Percentiles rank a stretch among this genome's conserved stretches.
Evolutionary conservation across 2,113 vertebrate genomes (phyloP).

Genomic region (Callionymus lyra): DNA sequence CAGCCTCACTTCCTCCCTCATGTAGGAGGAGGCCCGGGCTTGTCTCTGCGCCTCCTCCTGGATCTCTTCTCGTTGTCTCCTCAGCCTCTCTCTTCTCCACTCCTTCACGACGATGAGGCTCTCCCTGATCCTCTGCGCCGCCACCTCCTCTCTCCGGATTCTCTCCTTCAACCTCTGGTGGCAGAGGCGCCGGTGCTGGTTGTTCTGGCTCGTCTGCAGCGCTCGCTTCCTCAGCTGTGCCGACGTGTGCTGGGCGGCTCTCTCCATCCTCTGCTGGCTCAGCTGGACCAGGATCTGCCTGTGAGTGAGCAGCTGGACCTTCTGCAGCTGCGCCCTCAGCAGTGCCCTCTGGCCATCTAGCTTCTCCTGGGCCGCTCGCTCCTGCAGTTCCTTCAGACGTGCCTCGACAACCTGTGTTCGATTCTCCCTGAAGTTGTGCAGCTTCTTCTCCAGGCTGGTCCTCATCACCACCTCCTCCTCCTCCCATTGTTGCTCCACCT

Average conservation of each 20-base stretch:
- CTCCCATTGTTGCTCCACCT: constrained; percentile 54
- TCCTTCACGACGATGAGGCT: constrained; percentile 56
- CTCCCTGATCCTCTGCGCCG: constrained; percentile 31
- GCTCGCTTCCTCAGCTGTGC: constrained; percentile 21
- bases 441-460: constrained; percentile 51
- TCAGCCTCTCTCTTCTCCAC: constrained; percentile 49
- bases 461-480: constrained; percentile 48
- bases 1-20: constrained; percentile 58
- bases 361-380: constrained; percentile 39
- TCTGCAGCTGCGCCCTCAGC: constrained; percentile 27
- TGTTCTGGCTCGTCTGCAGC: constrained; percentile 25
- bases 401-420: constrained; percentile 23
- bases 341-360: constrained; percentile 43
- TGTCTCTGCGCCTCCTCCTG: constrained; percentile 53
- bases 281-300: constrained; percentile 45
- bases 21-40: constrained; percentile 52
- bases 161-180: constrained; percentile 55
- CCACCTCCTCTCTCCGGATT: constrained; percentile 60
- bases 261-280: constrained; percentile 44
- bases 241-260: constrained; percentile 24
- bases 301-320: constrained; percentile 33
- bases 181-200: constrained; percentile 36
- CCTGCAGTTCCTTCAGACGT: constrained; percentile 36
- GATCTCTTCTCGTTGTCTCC: constrained; percentile 44
- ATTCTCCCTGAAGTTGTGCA: constrained; percentile 32